Conservation (phyloP, 2,888 invertebrate species). For the Drosophila tanythrix region DNA sequence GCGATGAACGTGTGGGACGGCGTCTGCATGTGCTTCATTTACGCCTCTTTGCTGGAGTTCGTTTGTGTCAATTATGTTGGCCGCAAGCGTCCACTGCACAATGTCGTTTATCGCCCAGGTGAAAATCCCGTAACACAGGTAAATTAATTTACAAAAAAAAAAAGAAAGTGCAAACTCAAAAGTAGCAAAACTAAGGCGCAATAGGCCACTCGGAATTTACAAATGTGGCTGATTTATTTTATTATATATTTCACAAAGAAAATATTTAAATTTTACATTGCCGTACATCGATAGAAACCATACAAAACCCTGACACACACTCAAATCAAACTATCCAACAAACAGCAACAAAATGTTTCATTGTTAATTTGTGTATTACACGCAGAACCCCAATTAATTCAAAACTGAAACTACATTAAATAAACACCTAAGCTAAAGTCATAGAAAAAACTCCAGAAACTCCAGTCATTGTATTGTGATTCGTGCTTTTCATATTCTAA, state of each 20-base stretch:
- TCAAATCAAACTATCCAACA: background rate
- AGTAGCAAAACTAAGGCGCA: constrained; percentile 3
- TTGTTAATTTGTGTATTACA: background rate
- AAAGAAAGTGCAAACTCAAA: background rate
- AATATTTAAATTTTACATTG: constrained; percentile 45
- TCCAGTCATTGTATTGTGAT: background rate
- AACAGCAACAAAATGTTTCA: background rate
- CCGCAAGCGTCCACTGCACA: constrained; percentile 94
- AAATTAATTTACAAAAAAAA: constrained; percentile 77
- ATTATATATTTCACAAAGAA: background rate
- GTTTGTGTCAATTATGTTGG: constrained; percentile 98
- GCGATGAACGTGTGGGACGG: constrained; percentile 99
- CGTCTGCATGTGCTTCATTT: constrained; percentile 98
- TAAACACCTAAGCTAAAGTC: background rate
- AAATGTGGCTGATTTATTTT: constrained; percentile 31
- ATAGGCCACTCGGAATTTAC: constrained; percentile 5
- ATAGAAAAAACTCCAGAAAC: background rate
- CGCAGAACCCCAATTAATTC: background rate
- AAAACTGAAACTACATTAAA: background rate
- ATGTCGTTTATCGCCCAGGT: constrained; percentile 94
- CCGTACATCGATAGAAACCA: constrained; percentile 37
- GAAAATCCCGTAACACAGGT: constrained; percentile 97
- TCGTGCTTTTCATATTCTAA: background rate
- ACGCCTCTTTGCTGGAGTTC: constrained; percentile 96
- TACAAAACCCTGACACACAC: background rate